Percentiles rank a stretch among this genome's conserved stretches.
Evolutionary conservation across 2,888 invertebrate species (phyloP).

Genomic region (Mamestra brassicae): DNA sequence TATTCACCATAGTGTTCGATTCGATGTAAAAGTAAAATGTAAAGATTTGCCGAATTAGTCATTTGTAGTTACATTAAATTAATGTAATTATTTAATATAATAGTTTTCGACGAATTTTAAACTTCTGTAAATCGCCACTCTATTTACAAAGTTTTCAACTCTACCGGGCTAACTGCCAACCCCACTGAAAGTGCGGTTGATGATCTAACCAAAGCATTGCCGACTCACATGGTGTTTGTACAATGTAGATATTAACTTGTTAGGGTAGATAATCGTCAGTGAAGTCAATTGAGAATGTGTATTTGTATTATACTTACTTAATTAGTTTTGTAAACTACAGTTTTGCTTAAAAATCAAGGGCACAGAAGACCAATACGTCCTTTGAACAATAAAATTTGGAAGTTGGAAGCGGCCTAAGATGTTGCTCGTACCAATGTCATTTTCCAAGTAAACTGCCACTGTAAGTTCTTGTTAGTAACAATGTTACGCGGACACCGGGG

Average conservation of each 20-base stretch:
- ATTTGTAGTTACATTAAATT: conserved; percentile 82
- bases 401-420: conserved; percentile 87
- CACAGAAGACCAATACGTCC: conserved; percentile 85
- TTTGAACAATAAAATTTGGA: conserved; percentile 83
- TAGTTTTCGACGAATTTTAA: conserved; percentile 84
- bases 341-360: conserved; percentile 75
- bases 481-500: conserved; percentile 81
- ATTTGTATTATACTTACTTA: conserved; percentile 74
- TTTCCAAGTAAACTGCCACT: conserved; percentile 85
- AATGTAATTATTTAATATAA: conserved; percentile 70
- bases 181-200: conserved; percentile 72
- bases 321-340: conserved; percentile 71
- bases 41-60: conserved; percentile 89
- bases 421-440: conserved; percentile 82
- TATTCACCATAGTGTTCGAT: conserved; percentile 85
- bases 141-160: conserved; percentile 78
- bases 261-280: conserved; percentile 84
- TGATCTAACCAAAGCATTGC: conserved; percentile 67
- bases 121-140: conserved; percentile 79
- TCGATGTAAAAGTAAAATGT: conserved; percentile 81
- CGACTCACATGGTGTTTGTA: conserved; percentile 79
- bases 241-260: conserved; percentile 83
- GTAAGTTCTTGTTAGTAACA: conserved; percentile 76
- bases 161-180: conserved; percentile 74
- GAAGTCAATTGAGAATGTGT: conserved; percentile 83